Base-by-base conservation (phyloP, 2,888 invertebrate genomes). In the Leptinotarsa peninsularis region DNA sequence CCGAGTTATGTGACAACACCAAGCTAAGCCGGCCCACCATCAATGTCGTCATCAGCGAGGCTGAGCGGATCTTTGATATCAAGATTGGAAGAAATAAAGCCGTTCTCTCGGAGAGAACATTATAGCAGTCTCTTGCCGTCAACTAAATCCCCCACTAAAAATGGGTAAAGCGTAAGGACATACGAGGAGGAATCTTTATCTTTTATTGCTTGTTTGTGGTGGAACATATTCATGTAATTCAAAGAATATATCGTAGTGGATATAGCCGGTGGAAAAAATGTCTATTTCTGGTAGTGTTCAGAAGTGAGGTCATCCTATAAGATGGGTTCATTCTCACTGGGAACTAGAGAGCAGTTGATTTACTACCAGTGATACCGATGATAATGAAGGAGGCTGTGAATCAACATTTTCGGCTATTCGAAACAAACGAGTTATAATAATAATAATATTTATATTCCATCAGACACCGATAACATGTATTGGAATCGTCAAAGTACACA, bases 1-100 rank as follows among this genome's bases (percentile, higher is more conserved):
- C 76, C 73, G 43, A 66, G 74, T 76, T 78, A 78, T 76, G 75
- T 76, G 78, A 78, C 76, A 78, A 74, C 74, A 70, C 67, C 66
- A 72, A 71, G 52, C 66, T 63, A 73, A 78, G 73, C 71, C 70
- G 18, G 27, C 66, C 49, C 71, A 49, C 73, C 71, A 71, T 66
- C 71, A 56, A 68, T 66, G 73, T 54, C 69, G 67, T 74, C 71
- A 75, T 78, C 75, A 73, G 67, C 54, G 68, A 66, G 67, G 72
- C 50, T 67, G 56, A 70, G 71, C 60, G 76, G 73, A 73, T 76
- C 73, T 76, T 63, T 71, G 76, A 76, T 73, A 76, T 73, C 73
- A 70, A 71, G 76, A 73, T 67, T 71, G 73, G 73, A 67, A 76
- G 73, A 76, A 76, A 76, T 76, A 76, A 70, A 73, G 73, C 71